Base-by-base conservation (phyloP, 2,888 invertebrate species). In the Drosophila koepferae region DNA sequence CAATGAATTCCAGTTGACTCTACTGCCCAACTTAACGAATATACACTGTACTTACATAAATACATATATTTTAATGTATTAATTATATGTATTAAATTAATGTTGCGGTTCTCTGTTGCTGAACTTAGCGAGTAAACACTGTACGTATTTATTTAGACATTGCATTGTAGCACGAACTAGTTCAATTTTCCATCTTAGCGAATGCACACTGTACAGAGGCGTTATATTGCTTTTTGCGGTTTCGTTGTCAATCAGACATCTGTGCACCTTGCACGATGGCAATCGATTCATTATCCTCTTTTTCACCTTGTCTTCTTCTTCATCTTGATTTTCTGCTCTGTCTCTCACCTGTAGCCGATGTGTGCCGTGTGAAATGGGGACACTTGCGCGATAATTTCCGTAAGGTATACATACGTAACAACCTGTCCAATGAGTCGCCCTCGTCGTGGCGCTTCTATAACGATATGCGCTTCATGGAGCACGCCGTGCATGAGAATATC, bases 361-460 rank as follows among this genome's bases (percentile, higher is more conserved):
- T 91, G 31, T 91, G 90, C 75, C 90, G 90, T n/a, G 86, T 87
- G 18, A 91, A 91, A 72, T 91, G 90, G 90, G 91, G 90, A 20
- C 90, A 91, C 72, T 73, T 91, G 64, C 73, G 90, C n/a, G 90
- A 91, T 66, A 91, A 91, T 75, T 91, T 91, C 74, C 91, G 90
- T 36, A 91, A 91, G 72, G 91, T 91, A 6, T 91, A 90, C 59
- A 91, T 91, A 70, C 80, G 90, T 16, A 91, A 91, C 66, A 89
- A 90, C 55, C 66, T 91, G 44, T 90, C 91, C 23, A 85, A 88
- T 61, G 90, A 91, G 62, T 74, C 89, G 34, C 90, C 91, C 3
- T 91, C 91, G 0, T 89, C 91, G 31, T 91, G 90, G 90, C 85
- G 91, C 18, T 91, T 91, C 64, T 91, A 91, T 66, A 91, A 90